Conservation (phyloP, 1,140 invertebrate species). For the Anastatus disparis region DNA sequence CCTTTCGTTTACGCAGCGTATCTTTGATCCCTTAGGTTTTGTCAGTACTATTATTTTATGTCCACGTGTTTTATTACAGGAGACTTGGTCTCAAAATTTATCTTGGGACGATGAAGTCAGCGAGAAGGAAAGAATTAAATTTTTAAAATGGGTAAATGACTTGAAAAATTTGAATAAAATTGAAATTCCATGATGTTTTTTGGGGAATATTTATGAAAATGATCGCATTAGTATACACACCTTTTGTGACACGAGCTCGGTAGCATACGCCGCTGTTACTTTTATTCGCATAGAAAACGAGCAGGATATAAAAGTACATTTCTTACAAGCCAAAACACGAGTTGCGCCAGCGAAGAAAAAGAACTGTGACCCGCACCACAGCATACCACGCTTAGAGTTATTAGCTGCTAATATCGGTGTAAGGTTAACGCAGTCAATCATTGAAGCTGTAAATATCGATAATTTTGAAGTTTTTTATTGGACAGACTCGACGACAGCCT, state of each 20-base stretch:
- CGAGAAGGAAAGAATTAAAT: not conserved
- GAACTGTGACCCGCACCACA: not conserved
- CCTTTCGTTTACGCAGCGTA: constrained; percentile 40
- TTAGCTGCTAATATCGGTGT: constrained; percentile 34
- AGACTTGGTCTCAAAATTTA: constrained; percentile 37
- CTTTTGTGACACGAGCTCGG: constrained; percentile 15
- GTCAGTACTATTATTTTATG: constrained; percentile 37
- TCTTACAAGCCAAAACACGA: constrained; percentile 27
- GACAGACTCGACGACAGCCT: not conserved
- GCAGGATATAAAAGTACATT: not conserved
- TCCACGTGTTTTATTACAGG: constrained; percentile 42
- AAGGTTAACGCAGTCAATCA: not conserved
- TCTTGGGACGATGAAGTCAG: constrained; percentile 42
- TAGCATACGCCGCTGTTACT: constrained; percentile 20
- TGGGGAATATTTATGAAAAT: no score
- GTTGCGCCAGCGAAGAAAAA: not conserved
- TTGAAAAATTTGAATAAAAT: not conserved
- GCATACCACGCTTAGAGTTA: constrained; percentile 41
- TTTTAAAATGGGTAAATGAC: constrained; percentile 43
- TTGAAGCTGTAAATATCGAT: not conserved
- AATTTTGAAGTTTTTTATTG: not conserved
- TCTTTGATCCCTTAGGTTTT: constrained; percentile 49
- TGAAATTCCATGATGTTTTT: not conserved
- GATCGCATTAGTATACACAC: not conserved
- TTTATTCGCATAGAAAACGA: constrained; percentile 14